Evolutionary conservation across 2,113 vertebrate species (phyloP).

Genomic region (Pygoscelis adeliae): DNA sequence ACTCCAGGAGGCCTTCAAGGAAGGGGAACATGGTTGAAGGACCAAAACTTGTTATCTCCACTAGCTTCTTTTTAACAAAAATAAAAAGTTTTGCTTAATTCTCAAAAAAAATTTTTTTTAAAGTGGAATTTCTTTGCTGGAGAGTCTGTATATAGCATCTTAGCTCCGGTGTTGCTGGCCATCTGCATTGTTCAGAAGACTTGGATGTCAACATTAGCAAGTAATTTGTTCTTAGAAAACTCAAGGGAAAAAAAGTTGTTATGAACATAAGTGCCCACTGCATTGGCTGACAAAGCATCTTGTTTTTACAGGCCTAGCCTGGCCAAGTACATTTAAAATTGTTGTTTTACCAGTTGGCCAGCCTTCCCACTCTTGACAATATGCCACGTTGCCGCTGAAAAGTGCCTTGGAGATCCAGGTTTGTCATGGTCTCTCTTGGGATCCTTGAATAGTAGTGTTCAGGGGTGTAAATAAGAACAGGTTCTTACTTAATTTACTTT

Average conservation of each 20-base stretch:
- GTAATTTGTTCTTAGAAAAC: background rate
- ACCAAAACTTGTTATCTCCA: background rate
- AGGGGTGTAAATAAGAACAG: background rate
- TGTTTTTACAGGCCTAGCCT: background rate
- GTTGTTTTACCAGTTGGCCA: background rate
- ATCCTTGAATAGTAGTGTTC: background rate
- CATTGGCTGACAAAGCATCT: background rate
- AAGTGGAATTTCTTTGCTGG: background rate
- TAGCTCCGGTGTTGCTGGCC: background rate
- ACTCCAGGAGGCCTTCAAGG: background rate
- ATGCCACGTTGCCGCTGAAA: background rate
- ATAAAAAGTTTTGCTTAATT: background rate
- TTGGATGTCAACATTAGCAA: background rate
- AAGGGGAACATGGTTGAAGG: background rate
- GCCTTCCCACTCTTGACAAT: background rate
- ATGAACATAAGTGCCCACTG: background rate
- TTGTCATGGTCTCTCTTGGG: background rate
- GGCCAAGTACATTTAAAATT: background rate
- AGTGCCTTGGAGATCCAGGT: background rate
- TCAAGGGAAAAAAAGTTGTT: background rate
- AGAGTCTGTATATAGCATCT: background rate
- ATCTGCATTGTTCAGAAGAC: slow-evolving; percentile 22
- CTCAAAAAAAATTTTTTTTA: background rate
- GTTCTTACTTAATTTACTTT: background rate
- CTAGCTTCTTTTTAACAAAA: background rate